Base-by-base conservation (phyloP, 2,888 invertebrate genomes). In the Lithophane ornitopus region DNA sequence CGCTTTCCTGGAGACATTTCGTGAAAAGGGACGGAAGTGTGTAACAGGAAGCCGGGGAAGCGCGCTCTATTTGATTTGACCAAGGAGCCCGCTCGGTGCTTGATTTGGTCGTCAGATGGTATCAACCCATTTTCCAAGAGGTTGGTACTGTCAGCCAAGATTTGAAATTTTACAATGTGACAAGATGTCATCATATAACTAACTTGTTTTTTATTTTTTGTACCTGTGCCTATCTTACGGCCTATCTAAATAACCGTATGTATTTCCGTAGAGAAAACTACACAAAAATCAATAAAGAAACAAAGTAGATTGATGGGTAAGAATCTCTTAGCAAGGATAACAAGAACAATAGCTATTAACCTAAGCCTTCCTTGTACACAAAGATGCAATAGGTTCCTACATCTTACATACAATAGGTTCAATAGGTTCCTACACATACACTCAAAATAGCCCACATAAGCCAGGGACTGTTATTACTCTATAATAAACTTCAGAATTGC, bases 401-500 rank as follows among this genome's bases (percentile, higher is more conserved):
- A 62, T 54, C 26, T 52, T 66, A 61, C 46, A n/a, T n/a, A n/a
- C n/a, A n/a, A n/a, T n/a, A n/a, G n/a, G n/a, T n/a, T n/a, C 56
- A 63, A 22, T 28, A 22, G 19, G 14, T 16, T 12, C 34, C 22
- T 39, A 66, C 58, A 49, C 49, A 56, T 34, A 78, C 61, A 58
- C 86, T 78, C 52, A 68, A 74, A 78, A 85, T 72, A 74, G 44
- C 70, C 76, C 56, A 49, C 67, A 73, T 76, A 76, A 86, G 80
- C 80, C 34, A 63, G 59, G 1, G 22, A n/a, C 59, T 77, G 72
- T 76, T 84, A 87, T 74, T 77, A 77, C 77, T 76, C 65, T 59
- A 75, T 81, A 83, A 78, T 86, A 83, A 83, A 86, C 72, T 85
- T 78, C 78, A 49, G 66, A 81, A 87, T 85, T 70, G 83, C 80